Base-by-base conservation (phyloP, 2,888 invertebrate genomes). In the Tetheella fluctuosa region DNA sequence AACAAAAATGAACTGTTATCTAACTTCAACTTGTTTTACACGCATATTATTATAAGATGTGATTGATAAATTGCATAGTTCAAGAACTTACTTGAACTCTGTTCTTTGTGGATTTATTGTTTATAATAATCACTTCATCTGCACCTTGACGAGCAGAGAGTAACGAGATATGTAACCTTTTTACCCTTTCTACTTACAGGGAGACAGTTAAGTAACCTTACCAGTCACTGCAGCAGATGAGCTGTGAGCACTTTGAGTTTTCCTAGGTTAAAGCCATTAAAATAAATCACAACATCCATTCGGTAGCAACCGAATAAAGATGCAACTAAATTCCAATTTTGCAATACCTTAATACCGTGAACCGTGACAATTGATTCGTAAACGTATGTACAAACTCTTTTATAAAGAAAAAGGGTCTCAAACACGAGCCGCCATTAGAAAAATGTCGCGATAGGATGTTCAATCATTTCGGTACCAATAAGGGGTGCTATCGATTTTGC, bases 381-480 rank as follows among this genome's bases (percentile, higher is more conserved):
- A 69, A 71, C 71, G 67, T 77, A 79, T 88, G 83, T 84, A 80
- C 76, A 81, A 78, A 68, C 76, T 75, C 84, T 83, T 71, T 83
- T 76, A 87, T 74, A 84, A 82, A 88, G 85, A 86, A 88, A 89
- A 92, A 88, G 91, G 93, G 90, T 88, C 89, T 86, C 88, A 86
- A 89, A 89, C 91, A 86, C 84, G 87, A 83, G 84, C 85, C 79
- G 83, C 92, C 93, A 92, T 93, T 93, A 92, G 91, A 92, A 92
- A 91, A 93, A 92, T 90, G 90, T 92, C 91, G 87, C 91, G 91
- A 91, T 93, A 91, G 91, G 90, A 92, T 91, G 91, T 92, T 93
- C 92, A 92, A 93, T 92, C 93, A 93, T 93, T 92, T 92, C 84
- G 90, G 76, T 90, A 89, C 92, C 93, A 91, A 93, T 93, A 91